These are phyloP conservation scores for Helogale parvula DNA, from an alignment of 2,113 vertebrate genomes.

Conservation along the genomic window DNA sequence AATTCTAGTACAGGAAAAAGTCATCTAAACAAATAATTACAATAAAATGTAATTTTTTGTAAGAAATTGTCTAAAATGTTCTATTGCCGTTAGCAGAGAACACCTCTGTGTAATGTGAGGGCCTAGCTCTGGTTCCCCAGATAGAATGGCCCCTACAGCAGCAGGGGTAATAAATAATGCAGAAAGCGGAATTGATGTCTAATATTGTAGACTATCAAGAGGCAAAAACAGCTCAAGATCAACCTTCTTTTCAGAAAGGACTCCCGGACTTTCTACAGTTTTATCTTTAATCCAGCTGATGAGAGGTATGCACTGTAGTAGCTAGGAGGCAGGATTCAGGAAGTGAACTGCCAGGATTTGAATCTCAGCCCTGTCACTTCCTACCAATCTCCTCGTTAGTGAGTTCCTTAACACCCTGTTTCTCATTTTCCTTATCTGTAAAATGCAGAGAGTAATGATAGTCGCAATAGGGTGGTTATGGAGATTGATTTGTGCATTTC, in stretches of 20 bases:
- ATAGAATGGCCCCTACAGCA: not conserved
- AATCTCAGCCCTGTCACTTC: not conserved
- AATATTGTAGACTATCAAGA: not conserved
- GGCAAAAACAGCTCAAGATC: not conserved
- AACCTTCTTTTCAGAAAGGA: not conserved
- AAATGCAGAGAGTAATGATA: not conserved
- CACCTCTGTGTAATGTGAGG: not conserved
- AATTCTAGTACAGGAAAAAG: conserved; percentile 1
- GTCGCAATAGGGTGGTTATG: not conserved
- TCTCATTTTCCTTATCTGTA: conserved; percentile 19
- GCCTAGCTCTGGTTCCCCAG: not conserved
- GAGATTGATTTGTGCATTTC: not conserved
- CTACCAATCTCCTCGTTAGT: not conserved
- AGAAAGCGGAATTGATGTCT: not conserved
- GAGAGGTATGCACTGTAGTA: not conserved
- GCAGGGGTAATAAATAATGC: not conserved
- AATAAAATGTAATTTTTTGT: not conserved
- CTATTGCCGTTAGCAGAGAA: not conserved
- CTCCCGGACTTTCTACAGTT: not conserved
- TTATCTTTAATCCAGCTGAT: not conserved
- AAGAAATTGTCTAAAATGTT: not conserved
- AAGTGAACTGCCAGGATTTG: not conserved
- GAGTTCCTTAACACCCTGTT: not conserved
- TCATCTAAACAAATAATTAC: conserved; percentile 22
- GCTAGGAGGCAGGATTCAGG: not conserved